Conservation (phyloP, 2,797 vertebrate species). For the Lycodopsis pacificus region DNA sequence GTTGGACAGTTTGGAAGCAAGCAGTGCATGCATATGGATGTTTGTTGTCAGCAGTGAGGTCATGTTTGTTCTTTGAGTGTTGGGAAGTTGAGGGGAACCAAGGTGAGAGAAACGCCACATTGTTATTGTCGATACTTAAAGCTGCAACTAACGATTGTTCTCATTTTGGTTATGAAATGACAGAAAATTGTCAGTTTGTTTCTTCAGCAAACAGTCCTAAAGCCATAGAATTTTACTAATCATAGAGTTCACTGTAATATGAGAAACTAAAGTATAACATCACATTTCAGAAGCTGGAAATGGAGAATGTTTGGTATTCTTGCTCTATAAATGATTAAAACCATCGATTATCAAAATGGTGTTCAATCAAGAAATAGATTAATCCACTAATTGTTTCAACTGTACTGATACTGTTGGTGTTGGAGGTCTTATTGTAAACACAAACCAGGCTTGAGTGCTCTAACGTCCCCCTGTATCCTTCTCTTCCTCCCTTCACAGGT, state of each 20-base stretch:
- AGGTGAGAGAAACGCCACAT: slow-evolving; percentile 37
- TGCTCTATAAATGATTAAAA: neutral
- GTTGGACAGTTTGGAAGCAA: too few species aligned
- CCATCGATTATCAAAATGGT: neutral
- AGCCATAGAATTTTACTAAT: neutral
- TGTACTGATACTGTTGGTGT: neutral
- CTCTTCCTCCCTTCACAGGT: slow-evolving; percentile 61
- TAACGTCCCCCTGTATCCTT: slow-evolving; percentile 5
- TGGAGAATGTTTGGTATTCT: neutral
- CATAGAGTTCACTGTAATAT: neutral
- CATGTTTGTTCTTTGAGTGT: slow-evolving; percentile 15
- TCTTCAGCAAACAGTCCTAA: neutral
- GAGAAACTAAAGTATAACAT: neutral
- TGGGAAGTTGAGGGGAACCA: slow-evolving; percentile 28
- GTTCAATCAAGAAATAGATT: neutral
- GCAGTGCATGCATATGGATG: slow-evolving; percentile 7
- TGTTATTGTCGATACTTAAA: neutral
- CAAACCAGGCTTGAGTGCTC: neutral
- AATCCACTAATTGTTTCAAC: neutral
- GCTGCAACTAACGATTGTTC: neutral
- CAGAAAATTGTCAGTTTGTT: neutral
- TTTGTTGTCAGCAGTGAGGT: slow-evolving; percentile 23
- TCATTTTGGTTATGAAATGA: neutral
- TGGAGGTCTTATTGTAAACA: slow-evolving; percentile 6
- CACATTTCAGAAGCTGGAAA: neutral